Evolutionary conservation across 2,888 invertebrate genomes (phyloP), one percentile per base, ranked within the genome.

Genomic region (Euphydryas editha): DNA sequence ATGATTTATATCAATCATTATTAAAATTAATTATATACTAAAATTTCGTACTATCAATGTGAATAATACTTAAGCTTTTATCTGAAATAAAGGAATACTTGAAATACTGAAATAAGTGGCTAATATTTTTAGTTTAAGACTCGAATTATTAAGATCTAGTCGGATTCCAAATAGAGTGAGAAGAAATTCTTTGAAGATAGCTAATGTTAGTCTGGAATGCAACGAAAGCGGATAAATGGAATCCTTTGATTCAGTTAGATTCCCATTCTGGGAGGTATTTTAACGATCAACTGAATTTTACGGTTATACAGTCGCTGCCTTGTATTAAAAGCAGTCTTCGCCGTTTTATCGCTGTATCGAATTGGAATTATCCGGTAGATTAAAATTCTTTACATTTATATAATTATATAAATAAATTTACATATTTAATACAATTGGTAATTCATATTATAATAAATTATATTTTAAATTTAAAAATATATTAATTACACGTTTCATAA

Each of bases 221-320:
- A 36, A 13, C n/a, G n/a, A 17, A 54, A 36, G 36, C 30, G 36
- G 17, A 54, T 36, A 54, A 54, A 54, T 51, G 49, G 24, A 36
- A 54, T 36, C 54, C 36, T 54, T 54, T 54, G 30, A 54, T 54
- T 54, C 54, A 36, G 36, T 54, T 36, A 54, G 54, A 30, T 54
- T 15, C 30, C 30, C 54, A n/a, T 54, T 51, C 30, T 36, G 17
- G 15, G 36, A 54, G 51, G 51, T 51, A 54, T 54, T 54, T 51
- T 51, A 21, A 24, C 54, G 30, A 36, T 36, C 36, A 21, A 17
- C 17, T 54, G 24, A 51, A 8, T 24, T 51, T 51, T 17, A 54
- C 30, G 5, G 11, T n/a, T 54, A 17, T 54, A 30, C 36, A 36
- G 17, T 54, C 30, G 17, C n/a, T 54, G 54, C 15, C n/a, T 54